Conservation (phyloP, 2,888 invertebrate genomes). For the Cylloceria caligata region DNA sequence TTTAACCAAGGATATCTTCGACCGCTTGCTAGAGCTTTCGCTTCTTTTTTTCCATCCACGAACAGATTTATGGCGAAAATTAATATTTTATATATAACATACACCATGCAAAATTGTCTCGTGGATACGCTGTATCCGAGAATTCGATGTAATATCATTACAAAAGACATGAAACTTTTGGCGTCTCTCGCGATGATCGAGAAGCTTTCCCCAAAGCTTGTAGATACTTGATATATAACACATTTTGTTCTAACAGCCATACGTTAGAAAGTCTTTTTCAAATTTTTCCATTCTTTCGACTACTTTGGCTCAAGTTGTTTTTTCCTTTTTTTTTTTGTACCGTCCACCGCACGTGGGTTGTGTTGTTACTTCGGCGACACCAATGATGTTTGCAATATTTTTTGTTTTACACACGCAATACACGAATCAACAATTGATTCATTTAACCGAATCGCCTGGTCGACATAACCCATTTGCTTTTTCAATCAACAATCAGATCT, state of each 20-base stretch:
- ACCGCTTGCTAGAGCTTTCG: conserved; percentile 73
- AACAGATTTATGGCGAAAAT: conserved; percentile 66
- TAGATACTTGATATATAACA: conserved; percentile 47
- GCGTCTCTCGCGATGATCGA: conserved; percentile 41
- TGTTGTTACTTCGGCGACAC: conserved; percentile 55
- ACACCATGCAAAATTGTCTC: conserved; percentile 6
- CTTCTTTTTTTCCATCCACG: conserved; percentile 72
- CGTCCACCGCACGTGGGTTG: conserved; percentile 64
- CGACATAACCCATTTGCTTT: conserved; percentile 60
- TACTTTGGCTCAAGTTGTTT: conserved; percentile 53
- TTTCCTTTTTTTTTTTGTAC: conserved; percentile 48
- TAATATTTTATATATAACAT: conserved; percentile 50
- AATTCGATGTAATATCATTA: conserved; percentile 8
- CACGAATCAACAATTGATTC: conserved; percentile 28
- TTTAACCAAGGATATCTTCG: conserved; percentile 73
- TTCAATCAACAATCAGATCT: conserved; percentile 49
- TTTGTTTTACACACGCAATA: conserved; percentile 43
- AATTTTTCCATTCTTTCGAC: conserved; percentile 54
- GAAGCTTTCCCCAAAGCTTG: conserved; percentile 60
- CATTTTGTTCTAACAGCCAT: conserved; percentile 46
- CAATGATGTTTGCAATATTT: conserved; percentile 39
- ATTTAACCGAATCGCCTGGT: conserved; percentile 46
- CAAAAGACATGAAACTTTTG: conserved; percentile 7
- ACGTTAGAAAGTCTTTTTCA: conserved; percentile 40
- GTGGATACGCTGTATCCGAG: conserved; percentile 9